These are phyloP conservation scores for Numida meleagris DNA, from an alignment of 2,113 vertebrate genomes.

Conservation along the genomic window DNA sequence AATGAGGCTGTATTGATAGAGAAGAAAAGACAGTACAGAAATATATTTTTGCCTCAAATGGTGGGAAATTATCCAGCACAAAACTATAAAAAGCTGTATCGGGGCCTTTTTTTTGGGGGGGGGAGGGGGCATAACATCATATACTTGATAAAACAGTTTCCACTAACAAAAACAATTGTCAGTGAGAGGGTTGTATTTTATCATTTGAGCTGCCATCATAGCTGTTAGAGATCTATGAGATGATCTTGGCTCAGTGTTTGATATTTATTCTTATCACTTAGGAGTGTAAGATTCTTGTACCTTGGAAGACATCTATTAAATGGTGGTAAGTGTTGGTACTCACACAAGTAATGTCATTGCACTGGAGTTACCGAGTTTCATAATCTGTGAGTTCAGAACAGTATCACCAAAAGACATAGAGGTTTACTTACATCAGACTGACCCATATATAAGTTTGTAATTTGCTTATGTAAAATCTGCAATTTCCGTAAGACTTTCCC, in stretches of 20 bases:
- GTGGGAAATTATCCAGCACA: not conserved
- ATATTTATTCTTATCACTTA: constrained; percentile 9
- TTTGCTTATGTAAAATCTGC: not conserved
- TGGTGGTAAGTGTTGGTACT: not conserved
- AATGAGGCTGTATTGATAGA: not conserved
- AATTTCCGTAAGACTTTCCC: not conserved
- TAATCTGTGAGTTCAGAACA: not conserved
- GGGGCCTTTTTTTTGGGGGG: not conserved
- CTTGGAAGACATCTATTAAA: not conserved
- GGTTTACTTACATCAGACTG: not conserved
- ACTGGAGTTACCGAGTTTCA: not conserved
- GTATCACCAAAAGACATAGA: not conserved
- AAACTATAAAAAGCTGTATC: not conserved
- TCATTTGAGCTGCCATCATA: not conserved
- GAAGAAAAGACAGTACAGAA: not conserved
- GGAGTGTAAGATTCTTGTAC: not conserved
- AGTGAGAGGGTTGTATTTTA: not conserved
- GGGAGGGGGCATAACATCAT: not conserved
- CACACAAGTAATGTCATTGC: not conserved
- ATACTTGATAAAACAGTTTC: not conserved
- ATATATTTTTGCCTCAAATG: not conserved
- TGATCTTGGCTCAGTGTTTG: not conserved
- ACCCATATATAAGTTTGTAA: not conserved
- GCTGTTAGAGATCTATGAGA: not conserved
- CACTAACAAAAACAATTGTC: not conserved